phyloP scores from a whole-genome alignment of 1,140 invertebrate genomes.

The Cherax destructor region DNA sequence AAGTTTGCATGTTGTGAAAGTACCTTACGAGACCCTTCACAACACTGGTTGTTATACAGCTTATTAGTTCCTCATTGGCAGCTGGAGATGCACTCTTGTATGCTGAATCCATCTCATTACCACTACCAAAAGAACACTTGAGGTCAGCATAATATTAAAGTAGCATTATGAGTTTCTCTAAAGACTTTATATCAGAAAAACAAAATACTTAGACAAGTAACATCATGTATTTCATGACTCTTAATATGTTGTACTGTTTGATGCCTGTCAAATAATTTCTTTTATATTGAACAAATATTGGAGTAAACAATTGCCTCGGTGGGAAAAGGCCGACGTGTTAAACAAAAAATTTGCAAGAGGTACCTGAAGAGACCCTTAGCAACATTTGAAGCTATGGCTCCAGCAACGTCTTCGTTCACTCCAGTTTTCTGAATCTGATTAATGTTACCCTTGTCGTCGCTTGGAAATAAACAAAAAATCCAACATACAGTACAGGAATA shows the following conservation, averaged over 20 bases:
- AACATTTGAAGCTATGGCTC: conserved; percentile 30
- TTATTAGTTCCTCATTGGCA: conserved; percentile 18
- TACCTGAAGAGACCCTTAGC: conserved; percentile 56
- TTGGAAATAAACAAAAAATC: background rate
- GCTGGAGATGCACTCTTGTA: background rate
- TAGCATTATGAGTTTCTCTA: too few species aligned
- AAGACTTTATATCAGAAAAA: too few species aligned
- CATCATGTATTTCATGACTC: too few species aligned
- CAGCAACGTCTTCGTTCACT: conserved; percentile 2
- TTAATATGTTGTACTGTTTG: too few species aligned
- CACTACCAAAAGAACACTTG: background rate
- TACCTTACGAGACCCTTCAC: conserved; percentile 35
- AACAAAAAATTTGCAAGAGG: background rate
- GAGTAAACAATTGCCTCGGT: too few species aligned
- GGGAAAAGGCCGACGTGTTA: background rate
- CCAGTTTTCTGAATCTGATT: conserved; percentile 37
- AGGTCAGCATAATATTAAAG: too few species aligned
- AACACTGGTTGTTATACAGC: conserved; percentile 23
- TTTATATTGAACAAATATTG: too few species aligned
- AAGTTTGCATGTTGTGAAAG: background rate
- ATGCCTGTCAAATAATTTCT: too few species aligned
- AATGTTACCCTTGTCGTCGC: background rate
- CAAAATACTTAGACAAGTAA: too few species aligned
- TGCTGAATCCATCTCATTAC: background rate
- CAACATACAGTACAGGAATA: too few species aligned